Base-by-base conservation (phyloP, 2,888 invertebrate species). In the Cosmopolites sordidus region DNA sequence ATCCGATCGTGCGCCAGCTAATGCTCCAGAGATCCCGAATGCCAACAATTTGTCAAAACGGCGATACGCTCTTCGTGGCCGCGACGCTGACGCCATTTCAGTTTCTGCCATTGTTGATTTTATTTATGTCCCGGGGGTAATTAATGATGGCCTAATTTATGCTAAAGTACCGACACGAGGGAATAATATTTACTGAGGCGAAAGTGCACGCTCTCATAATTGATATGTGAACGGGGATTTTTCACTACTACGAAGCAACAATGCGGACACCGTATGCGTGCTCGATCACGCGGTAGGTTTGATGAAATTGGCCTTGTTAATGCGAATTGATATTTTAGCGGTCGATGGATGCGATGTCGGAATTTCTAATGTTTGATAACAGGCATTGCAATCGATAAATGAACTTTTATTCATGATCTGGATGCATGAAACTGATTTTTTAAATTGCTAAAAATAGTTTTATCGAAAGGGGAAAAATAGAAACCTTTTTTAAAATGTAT, bases 21-120 rank as follows among this genome's bases (percentile, higher is more conserved):
- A 49, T 43, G 43, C 43, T 33, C 49, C 49, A 43, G 38, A 43
- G 38, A 43, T 49, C 42, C 38, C 43, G 47, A 47, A 47, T 27
- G 47, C 30, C 48, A 42, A 48, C 42, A 48, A 53, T 53, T 53
- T 53, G 53, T 53, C 48, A 53, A 44, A 49, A 49, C 38, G 17
- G 43, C 43, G 43, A 49, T 49, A 38, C 39, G 43, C 43, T 43
- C 42, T 43, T 33, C 43, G 42, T 12, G 12, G 33, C 22, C 43
- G 43, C 43, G 38, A 9, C 43, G 43, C 22, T 38, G 43, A 30
- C 43, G 29, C 43, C 43, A 53, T 53, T 53, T 44, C 44, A 37
- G 40, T 53, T 53, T 53, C 43, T 53, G 43, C 39, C 48, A 48
- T 44, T 48, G 43, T 48, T 38, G 42, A 53, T 47, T 53, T 53